Percentiles rank a stretch among this genome's conserved stretches.
These are phyloP conservation scores for Eudyptes chrysolophus DNA, from an alignment of 2,113 vertebrate genomes.

Conservation along the genomic window DNA sequence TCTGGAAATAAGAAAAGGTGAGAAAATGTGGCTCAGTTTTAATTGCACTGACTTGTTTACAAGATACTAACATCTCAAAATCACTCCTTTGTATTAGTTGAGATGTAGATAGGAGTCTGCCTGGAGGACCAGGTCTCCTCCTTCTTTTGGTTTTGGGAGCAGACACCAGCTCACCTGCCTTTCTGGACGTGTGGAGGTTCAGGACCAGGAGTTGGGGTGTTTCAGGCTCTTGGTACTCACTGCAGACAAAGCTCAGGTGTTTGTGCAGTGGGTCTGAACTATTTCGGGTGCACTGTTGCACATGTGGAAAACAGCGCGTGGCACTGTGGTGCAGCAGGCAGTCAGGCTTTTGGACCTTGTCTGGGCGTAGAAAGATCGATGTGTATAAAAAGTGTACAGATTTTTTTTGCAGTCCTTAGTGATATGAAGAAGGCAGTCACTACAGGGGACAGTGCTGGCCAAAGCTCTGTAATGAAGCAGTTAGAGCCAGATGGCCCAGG, in stretches of 20 bases:
- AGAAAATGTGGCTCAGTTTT: not conserved
- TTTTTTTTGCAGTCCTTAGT: not conserved
- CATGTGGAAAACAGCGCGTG: fast-evolving
- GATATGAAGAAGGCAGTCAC: not conserved
- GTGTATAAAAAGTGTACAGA: not conserved
- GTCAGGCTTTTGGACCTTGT: not conserved
- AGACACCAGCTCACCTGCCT: not conserved
- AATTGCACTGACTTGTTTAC: not conserved
- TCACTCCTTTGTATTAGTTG: not conserved
- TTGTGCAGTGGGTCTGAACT: not conserved
- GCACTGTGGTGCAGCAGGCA: no score
- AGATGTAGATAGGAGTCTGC: not conserved
- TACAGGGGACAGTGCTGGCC: not conserved
- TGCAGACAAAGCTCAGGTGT: not conserved
- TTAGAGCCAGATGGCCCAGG: not conserved
- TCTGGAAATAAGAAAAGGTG: not conserved
- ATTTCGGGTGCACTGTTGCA: not conserved
- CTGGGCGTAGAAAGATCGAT: fast-evolving
- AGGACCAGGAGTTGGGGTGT: not conserved
- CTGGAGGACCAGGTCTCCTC: not conserved
- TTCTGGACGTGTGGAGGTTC: not conserved
- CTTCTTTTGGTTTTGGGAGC: not conserved
- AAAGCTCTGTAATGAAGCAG: not conserved
- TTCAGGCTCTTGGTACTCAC: not conserved
- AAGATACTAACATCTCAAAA: not conserved